Evolutionary conservation across 2,888 invertebrate genomes (phyloP), one percentile per base, ranked within the genome.

Genomic region (Drosophila putrida): DNA sequence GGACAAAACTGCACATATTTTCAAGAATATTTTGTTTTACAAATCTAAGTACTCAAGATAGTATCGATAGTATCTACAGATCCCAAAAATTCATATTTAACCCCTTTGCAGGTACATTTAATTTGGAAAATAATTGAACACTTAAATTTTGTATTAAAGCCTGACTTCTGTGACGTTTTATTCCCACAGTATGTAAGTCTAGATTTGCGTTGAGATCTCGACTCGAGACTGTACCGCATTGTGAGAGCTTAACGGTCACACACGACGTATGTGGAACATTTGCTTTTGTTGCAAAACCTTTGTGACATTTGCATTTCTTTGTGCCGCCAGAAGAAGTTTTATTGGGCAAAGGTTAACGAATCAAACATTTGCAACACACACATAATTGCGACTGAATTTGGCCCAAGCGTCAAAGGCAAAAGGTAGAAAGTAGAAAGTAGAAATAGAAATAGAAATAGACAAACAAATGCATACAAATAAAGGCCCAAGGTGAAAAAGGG

Each of bases 231-330:
- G 44, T 27, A 3, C 27, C 44, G 27, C 27, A 44, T 28, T 15
- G 28, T 31, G 13, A 10, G 13, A 15, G 13, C 28, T 46, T 47
- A 28, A 44, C 39, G 28, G 53, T 25, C 41, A 41, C 47, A 71
- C 59, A 38, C 46, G 60, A 50, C 62, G 59, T 65, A 67, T 70
- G 67, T 43, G 76, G 27, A 67, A 63, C 59, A 73, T 77, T 76
- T 67, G 20, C 33, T 35, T 10, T 33, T 33, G 15, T 11, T 43
- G 43, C 31, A 20, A 20, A 20, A 25, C 64, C 41, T 50, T 61
- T 75, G 60, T 77, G 62, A 31, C 71, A 77, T 75, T 80, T 79
- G 74, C 79, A 77, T 72, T 75, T 70, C 75, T 75, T 77, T 84
- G 82, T 73, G 58, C 3, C 43, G 15, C 13, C 39, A 28, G 43